These are phyloP conservation scores for Crematogaster levior DNA, from an alignment of 2,888 invertebrate species.

Conservation along the genomic window DNA sequence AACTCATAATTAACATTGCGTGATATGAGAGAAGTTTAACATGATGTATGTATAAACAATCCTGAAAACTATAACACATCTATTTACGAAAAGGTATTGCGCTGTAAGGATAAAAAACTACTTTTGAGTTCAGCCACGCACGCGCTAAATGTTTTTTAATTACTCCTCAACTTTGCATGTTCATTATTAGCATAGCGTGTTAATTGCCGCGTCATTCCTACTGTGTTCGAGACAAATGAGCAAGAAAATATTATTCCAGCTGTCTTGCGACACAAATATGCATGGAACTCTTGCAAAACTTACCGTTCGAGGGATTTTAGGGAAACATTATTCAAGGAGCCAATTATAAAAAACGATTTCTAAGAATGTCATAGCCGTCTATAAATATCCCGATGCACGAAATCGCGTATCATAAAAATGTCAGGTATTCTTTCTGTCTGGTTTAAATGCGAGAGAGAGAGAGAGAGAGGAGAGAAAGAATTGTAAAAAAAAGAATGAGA, in stretches of 20 bases:
- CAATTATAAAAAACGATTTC: constrained; percentile 6
- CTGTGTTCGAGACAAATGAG: constrained; percentile 3
- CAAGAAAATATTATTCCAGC: constrained; percentile 23
- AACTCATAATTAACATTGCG: not conserved
- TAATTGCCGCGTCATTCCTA: constrained; percentile 18
- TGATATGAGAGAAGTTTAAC: not conserved
- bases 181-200: constrained; percentile 2
- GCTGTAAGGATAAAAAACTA: not conserved
- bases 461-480: no score
- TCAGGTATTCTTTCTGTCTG: not conserved
- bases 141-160: constrained; percentile 27
- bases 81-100: not conserved
- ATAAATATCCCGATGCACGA: constrained; percentile 5
- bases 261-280: constrained; percentile 31
- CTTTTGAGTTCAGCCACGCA: not conserved
- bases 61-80: not conserved
- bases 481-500: not conserved
- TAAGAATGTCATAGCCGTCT: not conserved
- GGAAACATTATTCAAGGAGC: not conserved
- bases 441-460: no score
- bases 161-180: not conserved
- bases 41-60: not conserved
- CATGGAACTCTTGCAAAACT: constrained; percentile 19
- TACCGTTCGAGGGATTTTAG: not conserved
- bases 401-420: not conserved